Conservation (phyloP, 2,888 invertebrate species). For the Aspidapion aeneum region DNA sequence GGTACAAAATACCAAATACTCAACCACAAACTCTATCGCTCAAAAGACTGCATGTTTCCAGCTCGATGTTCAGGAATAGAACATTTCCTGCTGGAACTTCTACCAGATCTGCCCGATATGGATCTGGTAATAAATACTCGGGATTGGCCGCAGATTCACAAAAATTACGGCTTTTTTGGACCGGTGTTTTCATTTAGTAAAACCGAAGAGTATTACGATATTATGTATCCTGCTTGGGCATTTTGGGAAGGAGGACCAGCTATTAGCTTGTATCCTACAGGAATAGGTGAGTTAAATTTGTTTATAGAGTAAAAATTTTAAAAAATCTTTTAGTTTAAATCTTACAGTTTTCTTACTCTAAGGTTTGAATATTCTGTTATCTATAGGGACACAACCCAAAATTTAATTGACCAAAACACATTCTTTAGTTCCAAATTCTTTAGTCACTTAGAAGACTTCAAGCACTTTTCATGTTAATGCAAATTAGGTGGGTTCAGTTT, state of each 20-base stretch:
- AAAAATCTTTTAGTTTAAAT: no score
- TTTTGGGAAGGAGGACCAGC: conserved; percentile 99
- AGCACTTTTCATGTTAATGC: no score
- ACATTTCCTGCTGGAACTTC: conserved; percentile 72
- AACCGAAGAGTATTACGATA: conserved; percentile 79
- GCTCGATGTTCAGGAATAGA: conserved; percentile 88
- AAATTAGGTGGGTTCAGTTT: no score
- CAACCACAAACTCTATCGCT: conserved; percentile 73
- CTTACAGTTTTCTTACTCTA: not conserved
- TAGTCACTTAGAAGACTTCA: no score
- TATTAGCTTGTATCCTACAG: conserved; percentile 87
- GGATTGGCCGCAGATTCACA: conserved; percentile 88
- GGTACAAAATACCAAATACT: conserved; percentile 84
- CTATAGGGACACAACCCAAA: not conserved
- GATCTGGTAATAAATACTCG: conserved; percentile 87
- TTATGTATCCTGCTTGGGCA: conserved; percentile 95
- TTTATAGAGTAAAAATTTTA: not conserved
- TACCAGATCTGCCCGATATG: conserved; percentile 70
- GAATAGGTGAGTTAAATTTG: conserved; percentile 55
- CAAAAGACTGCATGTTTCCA: conserved; percentile 87
- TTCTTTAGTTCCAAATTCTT: no score
- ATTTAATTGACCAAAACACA: not conserved
- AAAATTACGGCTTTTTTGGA: conserved; percentile 56
- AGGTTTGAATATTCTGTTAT: not conserved
- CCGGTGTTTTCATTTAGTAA: conserved; percentile 98